Conservation (phyloP, 2,888 invertebrate species). For the Palloptera scutellata region DNA sequence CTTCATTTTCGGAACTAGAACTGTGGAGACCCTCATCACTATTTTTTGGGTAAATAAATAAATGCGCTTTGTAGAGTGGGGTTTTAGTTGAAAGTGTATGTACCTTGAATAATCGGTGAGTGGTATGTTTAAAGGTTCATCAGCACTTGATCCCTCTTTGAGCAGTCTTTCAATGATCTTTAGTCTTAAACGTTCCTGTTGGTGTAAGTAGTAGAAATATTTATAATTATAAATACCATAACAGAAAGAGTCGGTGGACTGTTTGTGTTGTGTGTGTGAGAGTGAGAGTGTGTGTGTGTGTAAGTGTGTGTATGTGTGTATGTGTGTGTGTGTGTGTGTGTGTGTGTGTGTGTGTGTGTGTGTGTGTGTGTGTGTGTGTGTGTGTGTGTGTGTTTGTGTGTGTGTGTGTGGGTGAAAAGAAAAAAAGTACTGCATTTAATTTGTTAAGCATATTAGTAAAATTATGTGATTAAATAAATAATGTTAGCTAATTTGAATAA, state of each 20-base stretch:
- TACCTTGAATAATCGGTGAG: slow-evolving; percentile 90
- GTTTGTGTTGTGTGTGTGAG: background rate
- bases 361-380: background rate
- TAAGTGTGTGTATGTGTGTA: background rate
- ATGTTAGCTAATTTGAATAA: too few species aligned
- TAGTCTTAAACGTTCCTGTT: slow-evolving; percentile 76
- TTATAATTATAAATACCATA: background rate
- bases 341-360: background rate
- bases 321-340: background rate
- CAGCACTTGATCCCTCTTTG: slow-evolving; percentile 86
- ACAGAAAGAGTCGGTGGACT: background rate
- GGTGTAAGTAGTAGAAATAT: slow-evolving; percentile 31
- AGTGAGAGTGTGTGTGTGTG: background rate
- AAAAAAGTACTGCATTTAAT: too few species aligned
- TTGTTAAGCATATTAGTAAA: too few species aligned
- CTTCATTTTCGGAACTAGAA: slow-evolving; percentile 74
- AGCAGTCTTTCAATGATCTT: slow-evolving; percentile 82
- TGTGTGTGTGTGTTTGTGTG: background rate
- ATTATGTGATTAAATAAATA: too few species aligned
- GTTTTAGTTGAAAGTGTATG: background rate
- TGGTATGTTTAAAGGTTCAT: slow-evolving; percentile 86
- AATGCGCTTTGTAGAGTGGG: background rate
- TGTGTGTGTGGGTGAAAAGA: too few species aligned
- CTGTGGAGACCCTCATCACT: slow-evolving; percentile 85
- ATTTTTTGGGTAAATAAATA: slow-evolving; percentile 23